Evolutionary conservation across 2,888 invertebrate genomes (phyloP).

Genomic region (Sepiola atlantica): DNA sequence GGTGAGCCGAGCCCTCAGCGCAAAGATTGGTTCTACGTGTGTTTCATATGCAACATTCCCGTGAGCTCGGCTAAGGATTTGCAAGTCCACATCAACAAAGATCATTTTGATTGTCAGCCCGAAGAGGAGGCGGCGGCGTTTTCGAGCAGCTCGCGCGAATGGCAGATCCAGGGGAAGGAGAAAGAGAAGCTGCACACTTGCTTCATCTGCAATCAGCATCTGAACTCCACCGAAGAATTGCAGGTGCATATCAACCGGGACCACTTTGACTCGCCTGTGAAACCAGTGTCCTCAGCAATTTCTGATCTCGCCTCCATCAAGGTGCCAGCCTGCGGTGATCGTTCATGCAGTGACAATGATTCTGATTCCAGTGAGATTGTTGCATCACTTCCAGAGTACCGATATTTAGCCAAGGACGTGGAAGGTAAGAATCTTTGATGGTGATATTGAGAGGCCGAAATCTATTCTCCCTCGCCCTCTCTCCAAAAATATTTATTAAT

Average conservation of each 20-base stretch:
- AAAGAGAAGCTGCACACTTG: slow-evolving; percentile 8
- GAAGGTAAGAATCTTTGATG: neutral
- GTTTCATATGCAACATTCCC: neutral
- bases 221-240: slow-evolving; percentile 19
- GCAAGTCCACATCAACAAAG: slow-evolving; percentile 86
- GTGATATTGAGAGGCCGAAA: neutral
- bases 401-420: neutral
- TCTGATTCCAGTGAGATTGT: slow-evolving; percentile 11
- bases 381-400: neutral
- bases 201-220: slow-evolving; percentile 36
- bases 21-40: neutral
- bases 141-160: neutral
- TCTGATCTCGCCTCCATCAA: neutral
- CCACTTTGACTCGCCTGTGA: slow-evolving; percentile 40
- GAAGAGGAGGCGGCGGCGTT: neutral
- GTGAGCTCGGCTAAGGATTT: slow-evolving; percentile 82
- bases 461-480: neutral
- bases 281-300: neutral
- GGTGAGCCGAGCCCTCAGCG: neutral
- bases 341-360: too few relatives aligned
- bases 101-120: slow-evolving; percentile 81
- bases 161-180: neutral
- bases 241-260: slow-evolving; percentile 42
- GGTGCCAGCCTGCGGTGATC: neutral
- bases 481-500: too few relatives aligned